A percentile compares a stretch with the other conserved stretches of the same genome.
Evolutionary conservation across 2,113 vertebrate genomes (phyloP).

Genomic region (Spheniscus mendiculus): DNA sequence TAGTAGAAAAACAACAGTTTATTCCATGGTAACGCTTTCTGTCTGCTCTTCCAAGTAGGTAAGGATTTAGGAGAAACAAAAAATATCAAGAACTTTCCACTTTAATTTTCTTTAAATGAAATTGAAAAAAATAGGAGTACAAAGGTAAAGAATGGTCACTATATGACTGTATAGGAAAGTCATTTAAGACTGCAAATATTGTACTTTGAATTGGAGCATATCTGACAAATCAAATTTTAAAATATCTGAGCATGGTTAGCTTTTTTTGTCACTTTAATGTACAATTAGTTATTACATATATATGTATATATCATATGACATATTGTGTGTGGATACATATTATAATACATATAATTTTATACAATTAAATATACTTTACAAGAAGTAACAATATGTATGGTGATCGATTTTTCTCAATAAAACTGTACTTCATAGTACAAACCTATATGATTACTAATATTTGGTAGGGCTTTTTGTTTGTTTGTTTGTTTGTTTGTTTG

Average conservation of each 20-base stretch:
- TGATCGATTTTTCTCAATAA: not conserved
- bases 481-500: not conserved
- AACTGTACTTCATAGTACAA: not conserved
- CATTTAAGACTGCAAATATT: not conserved
- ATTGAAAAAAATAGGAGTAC: not conserved
- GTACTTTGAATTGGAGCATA: not conserved
- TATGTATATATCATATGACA: no score
- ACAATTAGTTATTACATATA: no score
- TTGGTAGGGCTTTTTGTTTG: not conserved
- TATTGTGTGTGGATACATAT: no score
- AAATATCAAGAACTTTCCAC: not conserved
- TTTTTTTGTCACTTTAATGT: not conserved
- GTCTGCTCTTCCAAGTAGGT: not conserved
- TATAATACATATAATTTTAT: no score
- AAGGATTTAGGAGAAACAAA: not conserved
- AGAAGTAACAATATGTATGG: not conserved
- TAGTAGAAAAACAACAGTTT: not conserved
- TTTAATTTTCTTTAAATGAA: not conserved
- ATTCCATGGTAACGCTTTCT: not conserved
- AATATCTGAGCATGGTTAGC: not conserved
- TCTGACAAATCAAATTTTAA: not conserved
- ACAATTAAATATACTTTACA: not conserved
- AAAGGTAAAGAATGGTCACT: not conserved
- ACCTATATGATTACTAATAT: not conserved
- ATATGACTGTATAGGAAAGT: not conserved